Evolutionary conservation across 2,797 vertebrate genomes (phyloP), one percentile per base, ranked within the genome.

Genomic region (Neostethus bicornis): DNA sequence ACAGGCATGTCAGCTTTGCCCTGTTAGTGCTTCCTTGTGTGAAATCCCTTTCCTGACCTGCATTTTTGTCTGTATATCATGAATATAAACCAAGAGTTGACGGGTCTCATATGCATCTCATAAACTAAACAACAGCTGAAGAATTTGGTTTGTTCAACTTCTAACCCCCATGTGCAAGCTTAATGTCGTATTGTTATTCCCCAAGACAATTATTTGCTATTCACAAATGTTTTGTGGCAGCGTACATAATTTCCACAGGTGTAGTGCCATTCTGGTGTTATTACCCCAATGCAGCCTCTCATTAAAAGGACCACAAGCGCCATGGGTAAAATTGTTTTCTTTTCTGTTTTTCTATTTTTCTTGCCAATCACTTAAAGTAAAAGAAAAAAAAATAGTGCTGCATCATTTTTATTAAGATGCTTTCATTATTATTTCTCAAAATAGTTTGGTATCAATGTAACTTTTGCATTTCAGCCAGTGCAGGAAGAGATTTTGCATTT

Each of bases 151-250:
- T 77, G 59, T 64, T 20, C 23, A 29, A 43, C 13, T 6, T 31
- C 11, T n/a, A n/a, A 1, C 16, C 17, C 37, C 12, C 31, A n/a
- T 37, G 55, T 2, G 41, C 41, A 1, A 11, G 23, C 49, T 77
- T 71, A 73, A 71, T 55, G 73, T 47, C 29, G 45, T 51, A 79
- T 81, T 82, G 66, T 82, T 81, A 75, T 83, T 81, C 79, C 81
- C 70, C 77, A 77, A 86, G 81, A 87, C 67, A 84, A 84, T 83
- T 71, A 83, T 84, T 83, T 84, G 76, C 74, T 61, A 74, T 76
- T 70, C 61, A 26, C 43, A 68, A 73, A 56, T 79, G 65, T 75
- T 70, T 75, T 68, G 48, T 75, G 28, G 35, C 37, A 77, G 64
- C 29, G 14, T 32, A 72, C 71, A 79, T 84, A 80, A 82, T 83